Evolutionary conservation across 2,888 invertebrate genomes (phyloP).

Genomic region (Eupithecia subfuscata): DNA sequence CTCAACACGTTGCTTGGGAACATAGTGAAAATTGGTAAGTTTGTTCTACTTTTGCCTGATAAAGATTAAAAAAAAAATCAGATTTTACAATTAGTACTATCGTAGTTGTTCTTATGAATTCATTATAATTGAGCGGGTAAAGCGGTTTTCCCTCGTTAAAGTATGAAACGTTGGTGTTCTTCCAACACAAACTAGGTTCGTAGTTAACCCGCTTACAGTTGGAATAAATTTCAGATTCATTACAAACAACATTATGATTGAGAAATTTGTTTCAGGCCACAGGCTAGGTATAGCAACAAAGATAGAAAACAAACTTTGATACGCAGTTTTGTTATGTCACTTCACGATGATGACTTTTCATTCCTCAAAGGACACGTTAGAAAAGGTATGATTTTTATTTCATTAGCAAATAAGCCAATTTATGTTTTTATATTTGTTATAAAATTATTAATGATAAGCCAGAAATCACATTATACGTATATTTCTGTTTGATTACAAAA

Average conservation of each 20-base stretch:
- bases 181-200: neutral
- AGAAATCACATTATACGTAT: no score
- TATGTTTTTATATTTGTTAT: neutral
- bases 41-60: neutral
- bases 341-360: conserved; percentile 58
- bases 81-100: no score
- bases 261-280: conserved; percentile 49
- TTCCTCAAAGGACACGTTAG: conserved; percentile 52
- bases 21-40: conserved; percentile 87
- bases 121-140: neutral
- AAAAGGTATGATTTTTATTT: conserved; percentile 48
- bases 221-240: neutral
- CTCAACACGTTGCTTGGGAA: conserved; percentile 91
- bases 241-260: neutral
- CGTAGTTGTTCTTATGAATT: neutral
- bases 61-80: neutral
- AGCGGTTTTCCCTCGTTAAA: neutral
- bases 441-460: no score
- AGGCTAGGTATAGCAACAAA: conserved; percentile 47
- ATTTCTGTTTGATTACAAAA: no score
- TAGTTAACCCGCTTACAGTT: neutral
- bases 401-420: neutral
- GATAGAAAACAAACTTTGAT: conserved; percentile 45
- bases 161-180: neutral
- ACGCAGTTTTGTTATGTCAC: conserved; percentile 56